Conservation (phyloP, 2,113 vertebrate species). For the Chlorocebus sabaeus region DNA sequence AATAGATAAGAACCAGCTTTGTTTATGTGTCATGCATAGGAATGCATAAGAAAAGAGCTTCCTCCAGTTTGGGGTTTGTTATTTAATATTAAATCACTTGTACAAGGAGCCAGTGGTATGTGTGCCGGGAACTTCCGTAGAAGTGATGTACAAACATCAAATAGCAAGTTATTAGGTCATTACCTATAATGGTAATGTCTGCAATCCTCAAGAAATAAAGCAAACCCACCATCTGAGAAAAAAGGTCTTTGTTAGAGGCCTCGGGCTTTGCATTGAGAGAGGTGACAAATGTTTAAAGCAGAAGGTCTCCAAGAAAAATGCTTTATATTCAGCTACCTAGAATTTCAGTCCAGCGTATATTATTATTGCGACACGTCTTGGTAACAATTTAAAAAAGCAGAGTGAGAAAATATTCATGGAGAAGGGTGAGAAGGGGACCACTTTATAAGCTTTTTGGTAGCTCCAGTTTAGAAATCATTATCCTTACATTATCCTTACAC, state of each 20-base stretch:
- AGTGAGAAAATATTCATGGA: conserved; percentile 54
- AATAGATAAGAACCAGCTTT: background rate
- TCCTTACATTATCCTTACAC: background rate
- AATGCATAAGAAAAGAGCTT: background rate
- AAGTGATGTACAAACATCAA: background rate
- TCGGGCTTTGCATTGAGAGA: background rate
- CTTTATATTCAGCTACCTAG: background rate
- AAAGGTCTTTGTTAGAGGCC: conserved; percentile 25
- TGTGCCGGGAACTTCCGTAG: background rate
- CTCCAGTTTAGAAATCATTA: conserved; percentile 42
- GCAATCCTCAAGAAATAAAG: conserved; percentile 39
- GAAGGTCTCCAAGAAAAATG: conserved; percentile 38
- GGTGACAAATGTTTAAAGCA: background rate
- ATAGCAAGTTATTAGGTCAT: conserved; percentile 48
- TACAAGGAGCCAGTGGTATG: background rate
- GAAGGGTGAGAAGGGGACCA: background rate
- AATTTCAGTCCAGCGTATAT: background rate
- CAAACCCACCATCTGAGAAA: background rate
- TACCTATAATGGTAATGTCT: conserved; percentile 34
- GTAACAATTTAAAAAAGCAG: conserved; percentile 40
- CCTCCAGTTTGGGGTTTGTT: background rate
- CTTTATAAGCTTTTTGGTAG: conserved; percentile 33
- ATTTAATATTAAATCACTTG: conserved; percentile 10
- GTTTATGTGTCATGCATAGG: background rate
- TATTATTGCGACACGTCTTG: background rate